phyloP scores from a whole-genome alignment of 1,140 invertebrate genomes.

The Stegodyphus mimosarum region DNA sequence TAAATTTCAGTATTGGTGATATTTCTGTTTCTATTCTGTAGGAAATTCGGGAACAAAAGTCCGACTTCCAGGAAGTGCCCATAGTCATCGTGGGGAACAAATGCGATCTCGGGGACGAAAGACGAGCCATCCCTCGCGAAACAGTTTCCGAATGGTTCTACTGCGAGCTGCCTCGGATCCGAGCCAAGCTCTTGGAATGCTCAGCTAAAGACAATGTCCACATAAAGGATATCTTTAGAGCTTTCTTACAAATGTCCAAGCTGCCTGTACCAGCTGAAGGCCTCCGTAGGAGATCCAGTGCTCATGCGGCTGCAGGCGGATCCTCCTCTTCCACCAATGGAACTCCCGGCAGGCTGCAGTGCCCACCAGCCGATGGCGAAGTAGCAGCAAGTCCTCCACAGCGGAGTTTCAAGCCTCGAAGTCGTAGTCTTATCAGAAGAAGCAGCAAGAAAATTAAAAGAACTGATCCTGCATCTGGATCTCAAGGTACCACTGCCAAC shows the following conservation, averaged over 20 bases:
- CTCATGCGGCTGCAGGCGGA: conserved; percentile 72
- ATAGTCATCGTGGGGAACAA: conserved; percentile 90
- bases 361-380: conserved; percentile 64
- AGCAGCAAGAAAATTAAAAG: conserved; percentile 79
- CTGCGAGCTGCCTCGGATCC: conserved; percentile 75
- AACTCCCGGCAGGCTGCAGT: conserved; percentile 59
- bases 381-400: conserved; percentile 62
- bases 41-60: conserved; percentile 82
- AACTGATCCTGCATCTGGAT: conserved; percentile 42
- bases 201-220: conserved; percentile 83
- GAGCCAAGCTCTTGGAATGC: conserved; percentile 76
- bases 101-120: conserved; percentile 75
- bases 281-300: conserved; percentile 79
- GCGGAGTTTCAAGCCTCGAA: conserved; percentile 74
- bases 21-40: conserved; percentile 64
- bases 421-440: conserved; percentile 81
- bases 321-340: conserved; percentile 59
- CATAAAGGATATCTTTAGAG: conserved; percentile 76
- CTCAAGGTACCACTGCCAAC: conserved; percentile 39
- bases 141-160: conserved; percentile 84
- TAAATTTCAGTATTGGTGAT: background rate
- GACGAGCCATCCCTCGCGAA: conserved; percentile 74
- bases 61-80: conserved; percentile 83
- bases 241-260: conserved; percentile 65
- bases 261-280: conserved; percentile 65